A percentile compares a stretch with the other conserved stretches of the same genome.
Evolutionary conservation across 2,113 vertebrate genomes (phyloP).

Genomic region (Dryoscopus gambensis): DNA sequence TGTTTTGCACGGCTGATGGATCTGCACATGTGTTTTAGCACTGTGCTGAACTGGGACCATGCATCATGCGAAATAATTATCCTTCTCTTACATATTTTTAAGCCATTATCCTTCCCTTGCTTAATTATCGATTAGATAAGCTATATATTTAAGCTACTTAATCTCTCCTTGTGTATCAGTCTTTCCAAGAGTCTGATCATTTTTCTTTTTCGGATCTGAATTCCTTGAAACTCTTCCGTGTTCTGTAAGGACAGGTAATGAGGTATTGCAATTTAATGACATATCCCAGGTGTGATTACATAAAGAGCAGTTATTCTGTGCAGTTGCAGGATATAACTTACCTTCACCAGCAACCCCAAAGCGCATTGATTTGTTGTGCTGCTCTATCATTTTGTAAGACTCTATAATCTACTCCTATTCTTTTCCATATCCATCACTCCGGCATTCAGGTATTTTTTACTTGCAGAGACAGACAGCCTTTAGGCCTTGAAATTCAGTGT

Average conservation of each 20-base stretch:
- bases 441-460: neutral
- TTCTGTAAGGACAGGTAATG: neutral
- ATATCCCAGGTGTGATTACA: neutral
- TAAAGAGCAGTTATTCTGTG: neutral
- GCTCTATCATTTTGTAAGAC: slow-evolving; percentile 32
- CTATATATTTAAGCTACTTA: slow-evolving; percentile 13
- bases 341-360: neutral
- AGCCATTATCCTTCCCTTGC: neutral
- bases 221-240: neutral
- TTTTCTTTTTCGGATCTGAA: neutral
- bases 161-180: slow-evolving; percentile 9
- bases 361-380: slow-evolving; percentile 33
- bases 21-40: neutral
- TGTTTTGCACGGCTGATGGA: neutral
- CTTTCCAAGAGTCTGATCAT: neutral
- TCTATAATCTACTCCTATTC: slow-evolving; percentile 24
- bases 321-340: neutral
- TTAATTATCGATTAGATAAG: slow-evolving; percentile 42
- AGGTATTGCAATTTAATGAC: slow-evolving; percentile 9
- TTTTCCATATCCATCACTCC: slow-evolving; percentile 6
- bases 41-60: neutral
- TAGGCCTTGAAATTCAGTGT: neutral
- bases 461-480: neutral
- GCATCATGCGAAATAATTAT: slow-evolving; percentile 33
- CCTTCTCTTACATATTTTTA: neutral